A percentile compares a stretch with the other conserved stretches of the same genome.
Conservation (phyloP, 2,888 invertebrate genomes). For the Ctenicera cuprea region DNA sequence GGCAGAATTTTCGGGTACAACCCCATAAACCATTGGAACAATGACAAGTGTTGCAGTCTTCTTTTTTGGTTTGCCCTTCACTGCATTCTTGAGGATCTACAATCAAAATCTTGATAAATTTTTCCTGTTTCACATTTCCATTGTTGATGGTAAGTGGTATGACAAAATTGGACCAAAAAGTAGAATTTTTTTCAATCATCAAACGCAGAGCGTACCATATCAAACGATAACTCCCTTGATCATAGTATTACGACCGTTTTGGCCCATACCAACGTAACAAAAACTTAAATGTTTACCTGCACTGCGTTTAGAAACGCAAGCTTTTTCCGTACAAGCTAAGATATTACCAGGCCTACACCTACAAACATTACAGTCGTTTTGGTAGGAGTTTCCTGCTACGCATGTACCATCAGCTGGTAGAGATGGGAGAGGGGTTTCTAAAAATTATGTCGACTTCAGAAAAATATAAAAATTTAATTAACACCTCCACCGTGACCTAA, state of each 20-base stretch:
- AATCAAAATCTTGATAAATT: background rate
- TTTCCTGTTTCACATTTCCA: too few species aligned
- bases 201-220: too few species aligned
- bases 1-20: slow-evolving; percentile 56
- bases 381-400: slow-evolving; percentile 28
- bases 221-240: too few species aligned
- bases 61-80: slow-evolving; percentile 56
- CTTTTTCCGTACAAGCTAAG: slow-evolving; percentile 14
- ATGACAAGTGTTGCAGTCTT: slow-evolving; percentile 58
- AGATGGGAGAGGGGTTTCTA: slow-evolving; percentile 12
- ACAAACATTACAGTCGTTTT: slow-evolving; percentile 30
- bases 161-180: too few species aligned
- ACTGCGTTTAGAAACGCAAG: slow-evolving; percentile 10
- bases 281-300: slow-evolving; percentile 14
- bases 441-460: background rate
- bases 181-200: too few species aligned
- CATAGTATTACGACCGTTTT: too few species aligned
- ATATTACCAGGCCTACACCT: slow-evolving; percentile 2
- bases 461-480: too few species aligned
- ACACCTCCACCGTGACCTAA: too few species aligned
- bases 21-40: slow-evolving; percentile 57
- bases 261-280: too few species aligned
- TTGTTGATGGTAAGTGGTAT: too few species aligned
- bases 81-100: slow-evolving; percentile 31
- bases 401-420: slow-evolving; percentile 36